These are phyloP conservation scores for Rhopalosiphum padi DNA, from an alignment of 1,140 invertebrate species.

Conservation along the genomic window DNA sequence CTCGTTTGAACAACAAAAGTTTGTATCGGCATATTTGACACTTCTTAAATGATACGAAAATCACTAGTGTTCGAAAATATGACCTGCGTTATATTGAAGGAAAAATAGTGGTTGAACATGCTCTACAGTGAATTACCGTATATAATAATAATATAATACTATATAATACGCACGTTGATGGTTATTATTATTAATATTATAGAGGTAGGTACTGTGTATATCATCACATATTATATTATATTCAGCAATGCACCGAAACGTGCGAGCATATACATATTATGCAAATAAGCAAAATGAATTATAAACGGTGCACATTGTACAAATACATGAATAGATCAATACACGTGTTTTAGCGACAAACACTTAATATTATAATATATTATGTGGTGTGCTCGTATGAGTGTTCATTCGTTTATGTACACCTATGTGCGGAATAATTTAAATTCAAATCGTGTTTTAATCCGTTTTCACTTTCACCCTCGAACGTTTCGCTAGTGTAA, in stretches of 20 bases:
- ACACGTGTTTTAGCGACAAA: neutral
- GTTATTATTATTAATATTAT: neutral
- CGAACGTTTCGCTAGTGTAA: neutral
- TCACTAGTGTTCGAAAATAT: too few species aligned
- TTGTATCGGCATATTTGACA: too few species aligned
- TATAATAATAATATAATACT: neutral
- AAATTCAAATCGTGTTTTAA: conserved; percentile 6
- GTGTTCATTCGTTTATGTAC: neutral
- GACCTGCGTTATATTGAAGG: neutral
- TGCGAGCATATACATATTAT: neutral
- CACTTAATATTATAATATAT: neutral
- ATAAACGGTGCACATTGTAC: neutral
- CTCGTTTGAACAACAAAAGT: too few species aligned
- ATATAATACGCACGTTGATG: neutral
- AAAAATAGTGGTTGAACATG: neutral
- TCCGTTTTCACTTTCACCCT: neutral
- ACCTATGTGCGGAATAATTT: neutral
- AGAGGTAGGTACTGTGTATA: neutral
- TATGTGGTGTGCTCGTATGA: too few species aligned
- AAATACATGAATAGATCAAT: neutral
- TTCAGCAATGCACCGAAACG: neutral
- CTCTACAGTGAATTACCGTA: neutral
- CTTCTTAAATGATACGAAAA: too few species aligned
- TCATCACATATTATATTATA: neutral
- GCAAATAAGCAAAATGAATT: neutral